These are phyloP conservation scores for Drosophila santomea DNA, from an alignment of 1,140 invertebrate genomes.

Conservation along the genomic window DNA sequence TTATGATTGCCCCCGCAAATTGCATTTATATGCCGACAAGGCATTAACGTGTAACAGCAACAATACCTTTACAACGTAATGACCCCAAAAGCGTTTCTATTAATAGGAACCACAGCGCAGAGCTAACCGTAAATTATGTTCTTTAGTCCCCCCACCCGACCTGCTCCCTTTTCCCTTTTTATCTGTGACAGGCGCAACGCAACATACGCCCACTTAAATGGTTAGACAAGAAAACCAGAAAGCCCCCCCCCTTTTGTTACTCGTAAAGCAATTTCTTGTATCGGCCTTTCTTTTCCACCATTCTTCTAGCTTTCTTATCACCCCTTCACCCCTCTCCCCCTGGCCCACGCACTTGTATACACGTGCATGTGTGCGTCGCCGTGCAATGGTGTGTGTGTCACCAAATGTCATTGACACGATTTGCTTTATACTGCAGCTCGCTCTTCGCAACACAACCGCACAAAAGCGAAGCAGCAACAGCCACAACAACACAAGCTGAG, in stretches of 20 bases:
- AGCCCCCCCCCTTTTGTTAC: conserved; percentile 4
- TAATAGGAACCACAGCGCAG: conserved; percentile 55
- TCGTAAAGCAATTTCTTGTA: conserved; percentile 59
- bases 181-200: conserved; percentile 32
- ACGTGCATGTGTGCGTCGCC: conserved; percentile 2
- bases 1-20: neutral
- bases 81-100: conserved; percentile 64
- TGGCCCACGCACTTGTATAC: conserved; percentile 14
- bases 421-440: conserved; percentile 76
- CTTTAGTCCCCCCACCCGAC: conserved; percentile 23
- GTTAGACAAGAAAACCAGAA: conserved; percentile 28
- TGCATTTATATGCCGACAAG: conserved; percentile 1
- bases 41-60: conserved; percentile 7
- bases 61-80: conserved; percentile 38
- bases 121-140: conserved; percentile 62
- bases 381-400: conserved; percentile 58
- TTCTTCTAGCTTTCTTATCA: conserved; percentile 27
- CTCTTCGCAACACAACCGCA: conserved; percentile 42
- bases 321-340: conserved; percentile 1
- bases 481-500: conserved; percentile 25
- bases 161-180: conserved; percentile 17
- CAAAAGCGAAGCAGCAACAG: conserved; percentile 33
- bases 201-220: conserved; percentile 52
- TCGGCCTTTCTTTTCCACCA: conserved; percentile 53
- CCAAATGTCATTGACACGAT: conserved; percentile 81